A percentile compares a stretch with the other conserved stretches of the same genome.
phyloP scores from a whole-genome alignment of 2,797 vertebrate species.

The Gymnothorax javanicus region DNA sequence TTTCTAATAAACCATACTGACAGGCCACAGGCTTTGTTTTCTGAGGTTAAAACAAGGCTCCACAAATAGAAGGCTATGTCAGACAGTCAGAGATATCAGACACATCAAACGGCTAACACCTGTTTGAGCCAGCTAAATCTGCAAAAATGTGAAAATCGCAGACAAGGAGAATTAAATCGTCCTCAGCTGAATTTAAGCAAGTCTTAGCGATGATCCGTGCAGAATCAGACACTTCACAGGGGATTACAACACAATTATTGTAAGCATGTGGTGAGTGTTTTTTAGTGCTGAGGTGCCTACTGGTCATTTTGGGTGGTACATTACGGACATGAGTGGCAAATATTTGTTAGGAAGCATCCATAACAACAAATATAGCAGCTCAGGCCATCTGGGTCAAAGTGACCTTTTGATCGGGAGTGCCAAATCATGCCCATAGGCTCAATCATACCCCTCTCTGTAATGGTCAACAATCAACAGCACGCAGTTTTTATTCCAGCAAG shows the following conservation, averaged over 20 bases:
- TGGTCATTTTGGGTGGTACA: not conserved
- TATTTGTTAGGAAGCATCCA: not conserved
- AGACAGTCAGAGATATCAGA: not conserved
- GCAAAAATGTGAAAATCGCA: too few relatives aligned
- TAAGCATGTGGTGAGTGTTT: not conserved
- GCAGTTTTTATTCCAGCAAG: not conserved
- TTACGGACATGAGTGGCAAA: not conserved
- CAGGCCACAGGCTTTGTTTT: not conserved
- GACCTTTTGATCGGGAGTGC: not conserved
- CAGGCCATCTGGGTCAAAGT: not conserved
- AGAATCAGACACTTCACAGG: not conserved
- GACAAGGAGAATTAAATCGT: too few relatives aligned
- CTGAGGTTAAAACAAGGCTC: not conserved
- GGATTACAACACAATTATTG: not conserved
- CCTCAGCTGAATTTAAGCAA: too few relatives aligned
- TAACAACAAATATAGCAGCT: not conserved
- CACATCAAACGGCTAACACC: not conserved
- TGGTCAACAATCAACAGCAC: not conserved
- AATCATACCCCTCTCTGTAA: not conserved
- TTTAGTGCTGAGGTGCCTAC: not conserved
- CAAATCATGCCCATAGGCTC: not conserved
- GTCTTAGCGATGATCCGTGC: not conserved
- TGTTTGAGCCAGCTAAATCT: too few relatives aligned
- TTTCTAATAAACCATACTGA: not conserved
- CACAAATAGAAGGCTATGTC: not conserved